Percentiles rank a stretch among this genome's conserved stretches.
Conservation (phyloP, 2,888 invertebrate species). For the Epistrophe eligans region DNA sequence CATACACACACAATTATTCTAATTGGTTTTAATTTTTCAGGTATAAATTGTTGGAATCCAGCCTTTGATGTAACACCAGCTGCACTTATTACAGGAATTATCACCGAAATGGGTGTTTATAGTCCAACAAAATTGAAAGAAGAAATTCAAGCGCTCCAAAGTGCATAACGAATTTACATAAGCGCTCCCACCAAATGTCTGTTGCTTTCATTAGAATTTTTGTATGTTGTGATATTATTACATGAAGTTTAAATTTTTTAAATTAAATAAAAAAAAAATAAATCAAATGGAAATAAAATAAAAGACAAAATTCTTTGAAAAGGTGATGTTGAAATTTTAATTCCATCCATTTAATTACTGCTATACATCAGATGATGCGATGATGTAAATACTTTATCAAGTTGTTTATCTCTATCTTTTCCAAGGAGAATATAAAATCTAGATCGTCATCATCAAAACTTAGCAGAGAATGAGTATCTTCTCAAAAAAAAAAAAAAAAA, state of each 20-base stretch:
- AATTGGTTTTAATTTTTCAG: slow-evolving; percentile 84
- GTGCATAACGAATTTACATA: slow-evolving; percentile 46
- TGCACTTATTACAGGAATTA: slow-evolving; percentile 94
- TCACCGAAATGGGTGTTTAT: slow-evolving; percentile 96
- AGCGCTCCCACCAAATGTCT: slow-evolving; percentile 52
- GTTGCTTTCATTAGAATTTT: slow-evolving; percentile 66
- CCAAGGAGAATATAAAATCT: slow-evolving; percentile 10
- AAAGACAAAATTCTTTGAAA: slow-evolving; percentile 63
- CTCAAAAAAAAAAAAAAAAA: background rate
- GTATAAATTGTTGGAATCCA: slow-evolving; percentile 98
- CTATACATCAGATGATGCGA: slow-evolving; percentile 8
- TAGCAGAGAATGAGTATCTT: slow-evolving; percentile 12
- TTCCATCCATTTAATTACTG: background rate
- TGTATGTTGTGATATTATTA: slow-evolving; percentile 75
- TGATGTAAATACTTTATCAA: slow-evolving; percentile 18
- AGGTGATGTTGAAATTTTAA: slow-evolving; percentile 33
- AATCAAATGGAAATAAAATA: slow-evolving; percentile 38
- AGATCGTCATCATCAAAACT: slow-evolving; percentile 20
- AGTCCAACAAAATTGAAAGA: slow-evolving; percentile 85
- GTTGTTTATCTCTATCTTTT: slow-evolving; percentile 22
- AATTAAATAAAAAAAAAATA: slow-evolving; percentile 34
- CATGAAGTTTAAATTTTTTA: slow-evolving; percentile 62
- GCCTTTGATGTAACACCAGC: slow-evolving; percentile 99
- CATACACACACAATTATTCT: background rate
- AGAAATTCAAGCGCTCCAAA: slow-evolving; percentile 78